These are phyloP conservation scores for Tridacna crocea DNA, from an alignment of 2,888 invertebrate species.

Conservation along the genomic window DNA sequence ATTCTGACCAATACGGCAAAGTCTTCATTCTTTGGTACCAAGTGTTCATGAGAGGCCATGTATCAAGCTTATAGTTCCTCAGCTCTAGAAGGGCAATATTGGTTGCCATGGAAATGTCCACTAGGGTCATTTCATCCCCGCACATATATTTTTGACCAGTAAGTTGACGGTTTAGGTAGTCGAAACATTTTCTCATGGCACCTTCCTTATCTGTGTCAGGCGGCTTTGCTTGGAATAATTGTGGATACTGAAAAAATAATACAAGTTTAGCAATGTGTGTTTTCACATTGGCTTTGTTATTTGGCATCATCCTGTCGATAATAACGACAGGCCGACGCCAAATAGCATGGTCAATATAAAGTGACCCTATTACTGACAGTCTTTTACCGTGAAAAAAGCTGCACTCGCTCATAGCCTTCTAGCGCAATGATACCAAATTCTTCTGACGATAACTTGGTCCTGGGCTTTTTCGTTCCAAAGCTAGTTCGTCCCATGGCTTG, in stretches of 20 bases:
- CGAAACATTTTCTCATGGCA: slow-evolving; percentile 65
- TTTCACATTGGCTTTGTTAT: too few species aligned
- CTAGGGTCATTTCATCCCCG: slow-evolving; percentile 90
- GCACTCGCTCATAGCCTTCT: too few species aligned
- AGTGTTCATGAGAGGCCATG: slow-evolving; percentile 59
- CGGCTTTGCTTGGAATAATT: slow-evolving; percentile 64
- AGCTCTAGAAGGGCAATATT: slow-evolving; percentile 87
- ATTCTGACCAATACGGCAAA: slow-evolving; percentile 65
- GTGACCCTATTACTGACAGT: too few species aligned
- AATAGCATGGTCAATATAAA: too few species aligned
- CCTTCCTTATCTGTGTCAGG: slow-evolving; percentile 67
- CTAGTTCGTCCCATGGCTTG: too few species aligned
- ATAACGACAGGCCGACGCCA: too few species aligned
- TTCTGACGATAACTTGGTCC: too few species aligned
- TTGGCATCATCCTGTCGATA: too few species aligned
- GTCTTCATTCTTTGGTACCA: slow-evolving; percentile 67
- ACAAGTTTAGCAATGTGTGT: not conserved
- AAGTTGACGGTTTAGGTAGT: slow-evolving; percentile 65
- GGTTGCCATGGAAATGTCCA: slow-evolving; percentile 90
- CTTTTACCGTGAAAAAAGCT: too few species aligned
- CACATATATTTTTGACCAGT: slow-evolving; percentile 89
- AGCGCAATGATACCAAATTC: too few species aligned
- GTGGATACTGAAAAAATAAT: slow-evolving; percentile 61
- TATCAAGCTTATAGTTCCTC: slow-evolving; percentile 85
- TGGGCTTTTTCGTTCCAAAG: too few species aligned